Percentiles rank a stretch among this genome's conserved stretches.
Evolutionary conservation across 2,888 invertebrate genomes (phyloP).

Genomic region (Andrena minutula): DNA sequence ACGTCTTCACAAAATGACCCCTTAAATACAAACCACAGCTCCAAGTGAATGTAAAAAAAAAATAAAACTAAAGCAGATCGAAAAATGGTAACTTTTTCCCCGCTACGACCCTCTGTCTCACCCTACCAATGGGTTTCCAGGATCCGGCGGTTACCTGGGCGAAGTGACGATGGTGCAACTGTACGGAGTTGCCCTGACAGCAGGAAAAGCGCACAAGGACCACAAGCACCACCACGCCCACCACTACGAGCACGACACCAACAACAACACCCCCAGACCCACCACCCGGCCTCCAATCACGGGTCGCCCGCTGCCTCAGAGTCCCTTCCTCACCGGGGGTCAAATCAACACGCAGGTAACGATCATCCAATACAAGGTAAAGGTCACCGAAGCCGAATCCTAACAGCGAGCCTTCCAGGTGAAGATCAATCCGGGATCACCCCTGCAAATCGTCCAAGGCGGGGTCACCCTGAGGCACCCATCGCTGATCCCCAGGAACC

Average conservation of each 20-base stretch:
- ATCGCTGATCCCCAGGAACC: conserved; percentile 65
- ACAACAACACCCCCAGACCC: conserved; percentile 87
- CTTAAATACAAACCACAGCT: too few species aligned
- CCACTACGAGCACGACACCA: conserved; percentile 91
- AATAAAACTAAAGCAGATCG: too few species aligned
- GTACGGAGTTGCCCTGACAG: conserved; percentile 92
- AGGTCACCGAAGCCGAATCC: too few species aligned
- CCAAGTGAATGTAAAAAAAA: too few species aligned
- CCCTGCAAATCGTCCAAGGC: conserved; percentile 78
- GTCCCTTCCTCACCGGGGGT: conserved; percentile 88
- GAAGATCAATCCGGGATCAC: conserved; percentile 81
- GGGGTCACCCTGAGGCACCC: conserved; percentile 82
- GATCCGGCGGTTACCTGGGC: conserved; percentile 89
- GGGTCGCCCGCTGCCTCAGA: conserved; percentile 86
- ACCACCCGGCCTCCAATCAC: conserved; percentile 87
- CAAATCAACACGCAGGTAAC: conserved; percentile 87
- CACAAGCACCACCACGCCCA: conserved; percentile 95
- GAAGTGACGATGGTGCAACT: conserved; percentile 93
- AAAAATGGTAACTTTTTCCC: too few species aligned
- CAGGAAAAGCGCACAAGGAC: conserved; percentile 94
- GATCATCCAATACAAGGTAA: neutral
- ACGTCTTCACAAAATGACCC: too few species aligned
- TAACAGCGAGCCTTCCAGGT: conserved; percentile 68
- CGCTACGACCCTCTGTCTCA: neutral
- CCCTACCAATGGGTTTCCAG: conserved; percentile 79